Base-by-base conservation (phyloP, 2,797 vertebrate species). In the Rousettus madagascariensis region DNA sequence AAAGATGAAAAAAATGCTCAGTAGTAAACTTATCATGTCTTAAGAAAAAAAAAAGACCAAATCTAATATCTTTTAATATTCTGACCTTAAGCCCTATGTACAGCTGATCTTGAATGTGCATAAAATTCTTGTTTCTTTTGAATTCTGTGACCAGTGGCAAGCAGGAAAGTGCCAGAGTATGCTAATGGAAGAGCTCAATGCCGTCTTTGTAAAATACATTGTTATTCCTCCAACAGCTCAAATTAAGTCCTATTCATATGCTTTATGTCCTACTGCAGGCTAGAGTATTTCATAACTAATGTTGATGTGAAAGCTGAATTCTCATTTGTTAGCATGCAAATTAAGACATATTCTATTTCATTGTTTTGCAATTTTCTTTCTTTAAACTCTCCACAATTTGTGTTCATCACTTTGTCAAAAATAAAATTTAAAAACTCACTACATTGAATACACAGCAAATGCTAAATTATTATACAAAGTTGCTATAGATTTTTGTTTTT, bases 281-380 rank as follows among this genome's bases (percentile, higher is more conserved):
- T 82, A 57, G 57, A n/a, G n/a, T 46, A n/a, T 82, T 43, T 82
- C 19, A 82, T 22, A 46, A 22, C 78, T 61, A 28, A 61, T 61
- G 57, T 80, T 46, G 38, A 33, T 8, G 4, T 63, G 38, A 63
- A 61, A 63, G 19, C 6, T 63, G 38, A 82, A 46, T 46, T 46
- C 38, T 63, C 57, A 63, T 46, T 46, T 63, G 57, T 38, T 63
- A n/a, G 11, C 38, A 46, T 82, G 78, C 57, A 82, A 82, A 82
- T n/a, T 24, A n/a, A 24, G 78, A 15, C 17, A 22, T 80, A n/a
- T 22, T 82, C 38, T 63, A 30, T 82, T 82, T 46, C 78, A 63
- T 16, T 46, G 38, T 43, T 82, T 46, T 82, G 57, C 11, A 82
- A n/a, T 63, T 22, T 46, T 63, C 38, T 59, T 82, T 82, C 11